Base-by-base conservation (phyloP, 2,113 vertebrate species). In the Camelus dromedarius region DNA sequence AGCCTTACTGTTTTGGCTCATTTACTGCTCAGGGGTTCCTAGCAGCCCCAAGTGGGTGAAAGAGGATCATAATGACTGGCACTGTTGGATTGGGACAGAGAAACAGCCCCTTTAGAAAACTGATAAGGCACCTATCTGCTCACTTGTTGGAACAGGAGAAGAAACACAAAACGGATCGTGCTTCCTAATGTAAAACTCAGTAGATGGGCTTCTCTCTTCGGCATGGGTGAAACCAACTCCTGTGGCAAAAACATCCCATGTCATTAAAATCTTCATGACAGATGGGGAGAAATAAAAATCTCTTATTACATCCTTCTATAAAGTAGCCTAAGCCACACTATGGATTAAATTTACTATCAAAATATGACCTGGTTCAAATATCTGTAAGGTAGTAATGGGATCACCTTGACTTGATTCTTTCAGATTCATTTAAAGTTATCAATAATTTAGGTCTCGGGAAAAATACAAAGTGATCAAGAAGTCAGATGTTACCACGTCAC, bases 251-350 rank as follows among this genome's bases (percentile, higher is more conserved):
- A 77, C 0, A 83, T 81, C 16, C 8, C 38, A 38, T 42, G 26
- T 46, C 14, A 75, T 84, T 92, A 42, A 82, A 95, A 56, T 32
- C 60, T 77, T 86, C 75, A 58, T n/a, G 38, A 30, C 30, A 94
- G 48, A 80, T 50, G 38, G 91, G 70, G 95, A 90, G 19, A 80
- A 94, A 84, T 82, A 82, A 72, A 90, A 84, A 35, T 88, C n/a
- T 87, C n/a, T 52, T 93, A 28, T 54, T 88, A 54, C 15, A 89
- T 32, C 1, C 14, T n/a, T 48, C 54, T 42, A 15, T 79, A 79
- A 83, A 87, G 6, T 85, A 93, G 13, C 32, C 30, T 56, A 70
- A 87, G 64, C 0, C 87, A 19, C 18, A 83, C 13, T 22, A 46
- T 19, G 60, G 24, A 85, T 72, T 90, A 80, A 88, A 76, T 73